Percentiles rank a stretch among this genome's conserved stretches.
These are phyloP conservation scores for Cinara cedri DNA, from an alignment of 2,888 invertebrate genomes.

Conservation along the genomic window DNA sequence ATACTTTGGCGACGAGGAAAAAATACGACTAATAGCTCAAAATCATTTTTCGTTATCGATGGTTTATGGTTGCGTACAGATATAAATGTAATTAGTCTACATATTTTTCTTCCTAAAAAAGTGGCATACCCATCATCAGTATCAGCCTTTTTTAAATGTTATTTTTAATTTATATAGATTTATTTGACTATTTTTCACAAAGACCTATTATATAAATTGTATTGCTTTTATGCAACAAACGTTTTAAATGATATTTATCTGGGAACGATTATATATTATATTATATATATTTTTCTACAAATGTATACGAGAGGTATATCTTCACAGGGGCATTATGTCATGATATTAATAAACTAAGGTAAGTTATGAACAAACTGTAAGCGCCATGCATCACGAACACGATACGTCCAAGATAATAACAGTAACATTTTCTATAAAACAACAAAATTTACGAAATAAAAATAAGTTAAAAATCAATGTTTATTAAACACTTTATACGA, in stretches of 20 bases:
- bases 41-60: too few relatives aligned
- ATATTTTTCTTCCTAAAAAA: too few relatives aligned
- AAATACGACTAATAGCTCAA: too few relatives aligned
- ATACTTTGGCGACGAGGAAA: too few relatives aligned
- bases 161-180: background rate
- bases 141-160: too few relatives aligned
- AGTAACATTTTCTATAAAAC: slow-evolving; percentile 18
- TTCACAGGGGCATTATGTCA: background rate
- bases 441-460: slow-evolving; percentile 23
- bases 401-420: slow-evolving; percentile 15
- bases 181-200: background rate
- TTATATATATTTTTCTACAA: background rate
- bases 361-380: slow-evolving; percentile 16
- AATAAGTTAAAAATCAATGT: slow-evolving; percentile 4
- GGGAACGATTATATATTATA: background rate
- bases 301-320: background rate
- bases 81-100: too few relatives aligned
- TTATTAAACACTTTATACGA: too few relatives aligned
- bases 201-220: background rate
- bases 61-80: too few relatives aligned
- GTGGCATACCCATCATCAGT: too few relatives aligned
- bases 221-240: slow-evolving; percentile 9
- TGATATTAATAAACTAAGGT: slow-evolving; percentile 26
- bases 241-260: slow-evolving; percentile 22
- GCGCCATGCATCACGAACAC: slow-evolving; percentile 47